phyloP scores from a whole-genome alignment of 2,888 invertebrate species.

The Melipona beecheii region DNA sequence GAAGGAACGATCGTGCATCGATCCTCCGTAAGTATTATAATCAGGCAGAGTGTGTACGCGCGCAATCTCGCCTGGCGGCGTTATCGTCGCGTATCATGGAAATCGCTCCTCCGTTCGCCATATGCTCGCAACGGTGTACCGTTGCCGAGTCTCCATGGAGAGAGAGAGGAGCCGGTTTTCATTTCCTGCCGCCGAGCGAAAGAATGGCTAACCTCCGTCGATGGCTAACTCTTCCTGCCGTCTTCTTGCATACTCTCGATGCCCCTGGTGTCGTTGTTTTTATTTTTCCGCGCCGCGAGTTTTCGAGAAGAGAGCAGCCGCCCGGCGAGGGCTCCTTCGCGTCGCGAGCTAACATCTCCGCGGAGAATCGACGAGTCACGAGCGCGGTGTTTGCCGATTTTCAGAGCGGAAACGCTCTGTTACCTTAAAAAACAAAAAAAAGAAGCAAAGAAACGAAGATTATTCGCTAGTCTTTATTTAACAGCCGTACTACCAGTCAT shows the following conservation, averaged over 20 bases:
- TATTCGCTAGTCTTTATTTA: background rate
- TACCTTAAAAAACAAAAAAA: conserved; percentile 15
- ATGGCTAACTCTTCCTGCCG: conserved; percentile 22
- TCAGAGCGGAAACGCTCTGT: conserved; percentile 56
- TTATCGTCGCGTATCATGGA: conserved; percentile 61
- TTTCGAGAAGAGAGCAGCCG: background rate
- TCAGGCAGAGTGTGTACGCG: background rate
- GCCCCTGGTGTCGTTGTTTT: conserved; percentile 1
- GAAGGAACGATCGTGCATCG: background rate
- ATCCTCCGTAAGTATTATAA: conserved; percentile 8
- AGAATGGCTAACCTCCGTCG: conserved; percentile 35
- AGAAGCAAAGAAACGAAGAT: conserved; percentile 23
- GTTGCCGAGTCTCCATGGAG: conserved; percentile 55
- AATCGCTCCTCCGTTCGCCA: conserved; percentile 62
- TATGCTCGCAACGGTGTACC: conserved; percentile 58
- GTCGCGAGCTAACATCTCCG: conserved; percentile 10
- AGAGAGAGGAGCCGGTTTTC: conserved; percentile 49
- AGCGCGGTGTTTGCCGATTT: conserved; percentile 13
- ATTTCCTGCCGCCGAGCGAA: conserved; percentile 47
- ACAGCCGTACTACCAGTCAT: background rate
- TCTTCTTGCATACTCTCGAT: conserved; percentile 31
- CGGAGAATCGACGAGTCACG: conserved; percentile 21
- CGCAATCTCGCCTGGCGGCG: conserved; percentile 15
- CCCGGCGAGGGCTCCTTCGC: too few species aligned
- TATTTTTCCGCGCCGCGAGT: conserved; percentile 6